Evolutionary conservation across 2,888 invertebrate genomes (phyloP).

Genomic region (Andrena camellia): DNA sequence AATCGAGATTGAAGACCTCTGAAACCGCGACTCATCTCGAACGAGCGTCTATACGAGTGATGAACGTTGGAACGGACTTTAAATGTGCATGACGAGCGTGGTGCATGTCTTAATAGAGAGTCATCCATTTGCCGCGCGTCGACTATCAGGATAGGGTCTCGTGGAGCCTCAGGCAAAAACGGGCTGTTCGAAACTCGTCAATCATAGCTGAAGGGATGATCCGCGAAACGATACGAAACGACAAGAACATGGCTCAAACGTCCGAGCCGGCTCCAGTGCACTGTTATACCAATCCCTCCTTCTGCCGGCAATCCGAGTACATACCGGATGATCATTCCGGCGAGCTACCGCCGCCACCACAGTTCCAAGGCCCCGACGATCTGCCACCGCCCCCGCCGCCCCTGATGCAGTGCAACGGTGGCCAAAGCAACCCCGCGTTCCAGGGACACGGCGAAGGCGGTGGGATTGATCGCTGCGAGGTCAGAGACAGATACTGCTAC

Average conservation of each 20-base stretch:
- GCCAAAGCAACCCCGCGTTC: slow-evolving; percentile 80
- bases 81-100: slow-evolving; percentile 23
- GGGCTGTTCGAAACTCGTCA: slow-evolving; percentile 2
- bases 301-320: slow-evolving; percentile 92
- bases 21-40: not conserved
- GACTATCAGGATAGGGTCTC: slow-evolving; percentile 6
- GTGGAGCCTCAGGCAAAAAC: not conserved
- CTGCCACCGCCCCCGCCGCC: slow-evolving; percentile 80
- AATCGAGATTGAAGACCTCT: slow-evolving; percentile 46
- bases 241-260: slow-evolving; percentile 57
- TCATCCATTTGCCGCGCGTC: slow-evolving; percentile 35
- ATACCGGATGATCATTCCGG: slow-evolving; percentile 82
- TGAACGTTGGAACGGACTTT: not conserved
- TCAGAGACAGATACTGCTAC: slow-evolving; percentile 77
- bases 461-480: slow-evolving; percentile 12
- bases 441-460: slow-evolving; percentile 62
- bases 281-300: slow-evolving; percentile 93
- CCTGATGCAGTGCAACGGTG: slow-evolving; percentile 70
- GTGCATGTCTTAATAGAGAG: slow-evolving; percentile 32
- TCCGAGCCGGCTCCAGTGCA: slow-evolving; percentile 80
- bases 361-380: slow-evolving; percentile 75
- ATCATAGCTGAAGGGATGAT: slow-evolving; percentile 21
- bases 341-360: slow-evolving; percentile 85
- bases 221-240: not conserved
- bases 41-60: not conserved